phyloP scores from a whole-genome alignment of 2,797 vertebrate species.

The Kryptolebias ocellatus region DNA sequence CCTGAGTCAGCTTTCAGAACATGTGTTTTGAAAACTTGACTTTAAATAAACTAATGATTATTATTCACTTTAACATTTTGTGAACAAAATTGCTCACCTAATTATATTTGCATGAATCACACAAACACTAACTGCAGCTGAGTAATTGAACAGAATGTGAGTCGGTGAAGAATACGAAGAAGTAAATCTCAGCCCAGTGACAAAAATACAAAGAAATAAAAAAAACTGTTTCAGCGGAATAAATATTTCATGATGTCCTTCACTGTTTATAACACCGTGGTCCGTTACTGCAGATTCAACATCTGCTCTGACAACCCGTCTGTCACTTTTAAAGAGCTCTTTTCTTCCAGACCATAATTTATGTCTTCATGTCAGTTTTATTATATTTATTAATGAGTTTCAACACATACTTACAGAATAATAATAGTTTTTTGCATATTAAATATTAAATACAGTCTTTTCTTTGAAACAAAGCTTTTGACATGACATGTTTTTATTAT shows the following conservation, averaged over 20 bases:
- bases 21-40: background rate
- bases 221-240: constrained; percentile 53
- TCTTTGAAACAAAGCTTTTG: too few relatives aligned
- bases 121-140: constrained; percentile 11
- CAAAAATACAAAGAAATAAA: background rate
- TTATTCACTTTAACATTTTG: constrained; percentile 18
- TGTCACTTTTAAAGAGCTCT: constrained; percentile 26
- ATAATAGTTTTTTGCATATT: too few relatives aligned
- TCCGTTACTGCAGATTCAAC: constrained; percentile 28
- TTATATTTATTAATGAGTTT: background rate
- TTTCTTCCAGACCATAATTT: background rate
- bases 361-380: background rate
- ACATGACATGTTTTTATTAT: too few relatives aligned
- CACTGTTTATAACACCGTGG: constrained; percentile 33
- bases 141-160: constrained; percentile 44
- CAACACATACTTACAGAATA: background rate
- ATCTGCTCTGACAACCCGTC: constrained; percentile 59
- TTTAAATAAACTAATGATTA: background rate
- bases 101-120: constrained; percentile 39
- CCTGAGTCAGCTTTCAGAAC: background rate
- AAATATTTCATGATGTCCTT: constrained; percentile 76
- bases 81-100: constrained; percentile 26
- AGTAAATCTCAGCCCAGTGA: background rate
- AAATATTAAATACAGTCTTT: too few relatives aligned
- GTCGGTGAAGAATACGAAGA: background rate